These are phyloP conservation scores for Chesias legatella DNA, from an alignment of 2,888 invertebrate species.

Conservation along the genomic window DNA sequence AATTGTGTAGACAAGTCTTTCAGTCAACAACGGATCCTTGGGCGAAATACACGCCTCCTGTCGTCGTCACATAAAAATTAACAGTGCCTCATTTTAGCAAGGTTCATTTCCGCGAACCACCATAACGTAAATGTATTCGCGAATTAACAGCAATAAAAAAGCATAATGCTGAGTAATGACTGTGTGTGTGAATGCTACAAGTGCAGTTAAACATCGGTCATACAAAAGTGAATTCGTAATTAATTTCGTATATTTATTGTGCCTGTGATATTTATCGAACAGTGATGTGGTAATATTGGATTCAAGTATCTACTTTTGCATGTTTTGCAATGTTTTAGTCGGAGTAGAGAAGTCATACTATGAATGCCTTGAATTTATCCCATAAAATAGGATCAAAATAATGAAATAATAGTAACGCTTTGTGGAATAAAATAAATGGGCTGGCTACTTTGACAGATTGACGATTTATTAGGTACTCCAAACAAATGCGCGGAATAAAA, in stretches of 20 bases:
- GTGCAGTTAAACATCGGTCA: slow-evolving; percentile 19
- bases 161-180: slow-evolving; percentile 15
- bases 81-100: slow-evolving; percentile 7
- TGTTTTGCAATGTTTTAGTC: too few relatives aligned
- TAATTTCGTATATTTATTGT: slow-evolving; percentile 16
- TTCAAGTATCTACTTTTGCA: not conserved
- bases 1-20: slow-evolving; percentile 25
- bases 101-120: slow-evolving; percentile 8
- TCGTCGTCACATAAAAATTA: slow-evolving; percentile 6
- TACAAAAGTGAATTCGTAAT: slow-evolving; percentile 22
- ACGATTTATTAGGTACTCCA: too few relatives aligned
- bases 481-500: too few relatives aligned
- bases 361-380: too few relatives aligned
- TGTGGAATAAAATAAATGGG: too few relatives aligned
- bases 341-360: too few relatives aligned
- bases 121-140: slow-evolving; percentile 12
- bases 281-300: slow-evolving; percentile 13
- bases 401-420: too few relatives aligned
- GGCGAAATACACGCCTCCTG: slow-evolving; percentile 25
- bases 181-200: slow-evolving; percentile 23
- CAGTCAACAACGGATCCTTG: slow-evolving; percentile 28
- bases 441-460: too few relatives aligned
- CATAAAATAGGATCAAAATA: too few relatives aligned
- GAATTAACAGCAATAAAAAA: slow-evolving; percentile 14
- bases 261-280: slow-evolving; percentile 16